These are phyloP conservation scores for Dipodomys ordii DNA, from an alignment of 2,113 vertebrate species.

Conservation along the genomic window DNA sequence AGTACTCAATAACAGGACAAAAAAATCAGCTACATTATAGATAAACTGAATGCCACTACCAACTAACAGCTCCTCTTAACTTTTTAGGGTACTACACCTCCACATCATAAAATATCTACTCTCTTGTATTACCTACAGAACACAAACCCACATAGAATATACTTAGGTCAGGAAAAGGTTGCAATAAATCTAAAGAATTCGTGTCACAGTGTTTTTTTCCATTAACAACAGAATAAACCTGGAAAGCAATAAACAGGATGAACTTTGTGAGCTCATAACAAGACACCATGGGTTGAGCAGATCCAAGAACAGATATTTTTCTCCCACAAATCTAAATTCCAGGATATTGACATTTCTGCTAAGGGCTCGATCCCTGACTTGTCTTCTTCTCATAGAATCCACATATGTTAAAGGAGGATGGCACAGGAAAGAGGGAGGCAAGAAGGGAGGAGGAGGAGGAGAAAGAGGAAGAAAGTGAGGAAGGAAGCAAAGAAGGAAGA, in stretches of 20 bases:
- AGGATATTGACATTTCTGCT: not conserved
- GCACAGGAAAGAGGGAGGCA: not conserved
- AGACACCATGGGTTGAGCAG: not conserved
- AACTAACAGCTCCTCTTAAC: not conserved
- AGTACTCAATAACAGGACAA: not conserved
- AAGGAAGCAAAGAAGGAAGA: too few species aligned
- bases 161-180: not conserved
- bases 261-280: not conserved
- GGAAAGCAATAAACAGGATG: not conserved
- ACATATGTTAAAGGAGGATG: not conserved
- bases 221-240: not conserved
- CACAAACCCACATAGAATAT: not conserved
- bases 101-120: not conserved
- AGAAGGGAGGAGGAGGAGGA: too few species aligned
- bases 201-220: not conserved
- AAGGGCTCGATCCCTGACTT: not conserved
- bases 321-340: not conserved
- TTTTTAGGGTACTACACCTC: not conserved
- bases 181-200: not conserved
- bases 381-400: not conserved
- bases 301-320: not conserved
- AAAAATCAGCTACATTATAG: not conserved
- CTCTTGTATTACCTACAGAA: not conserved
- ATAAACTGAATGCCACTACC: not conserved
- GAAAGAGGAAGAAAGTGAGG: too few species aligned